Evolutionary conservation across 2,888 invertebrate species (phyloP).

Genomic region (Lordiphosa andalusiaca): DNA sequence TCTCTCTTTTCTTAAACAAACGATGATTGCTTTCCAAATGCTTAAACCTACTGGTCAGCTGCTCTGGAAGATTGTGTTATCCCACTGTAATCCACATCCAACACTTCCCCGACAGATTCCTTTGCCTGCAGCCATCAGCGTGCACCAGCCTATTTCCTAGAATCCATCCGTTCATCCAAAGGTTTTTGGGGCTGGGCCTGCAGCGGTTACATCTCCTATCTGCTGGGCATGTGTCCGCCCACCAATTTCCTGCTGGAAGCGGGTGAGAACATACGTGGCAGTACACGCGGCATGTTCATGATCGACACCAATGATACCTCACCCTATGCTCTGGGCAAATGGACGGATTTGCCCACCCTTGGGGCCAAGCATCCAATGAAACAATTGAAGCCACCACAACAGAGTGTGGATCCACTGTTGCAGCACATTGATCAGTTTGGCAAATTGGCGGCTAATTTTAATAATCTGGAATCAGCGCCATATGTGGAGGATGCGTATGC

Average conservation of each 20-base stretch:
- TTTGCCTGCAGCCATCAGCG: constrained; percentile 85
- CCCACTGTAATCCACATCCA: no score
- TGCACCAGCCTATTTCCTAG: constrained; percentile 84
- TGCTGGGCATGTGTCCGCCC: constrained; percentile 83
- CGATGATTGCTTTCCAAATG: no score
- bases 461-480: constrained; percentile 68
- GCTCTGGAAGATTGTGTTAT: no score
- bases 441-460: constrained; percentile 77
- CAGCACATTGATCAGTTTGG: constrained; percentile 78
- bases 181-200: constrained; percentile 87
- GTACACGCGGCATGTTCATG: constrained; percentile 82
- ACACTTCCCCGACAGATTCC: constrained; percentile 79
- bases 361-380: constrained; percentile 53
- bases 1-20: no score
- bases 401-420: constrained; percentile 68
- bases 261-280: constrained; percentile 81
- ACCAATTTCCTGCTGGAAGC: constrained; percentile 80
- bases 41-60: no score
- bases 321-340: constrained; percentile 84
- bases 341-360: constrained; percentile 79
- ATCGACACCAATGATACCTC: constrained; percentile 82
- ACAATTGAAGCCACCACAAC: constrained; percentile 29
- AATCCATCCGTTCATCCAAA: constrained; percentile 83
- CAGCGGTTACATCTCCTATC: constrained; percentile 82
- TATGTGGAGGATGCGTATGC: constrained; percentile 66